Evolutionary conservation across 35 echinoderm and acorn worm species (phyloP).

Genomic region (Strongylocentrotus purpuratus): DNA sequence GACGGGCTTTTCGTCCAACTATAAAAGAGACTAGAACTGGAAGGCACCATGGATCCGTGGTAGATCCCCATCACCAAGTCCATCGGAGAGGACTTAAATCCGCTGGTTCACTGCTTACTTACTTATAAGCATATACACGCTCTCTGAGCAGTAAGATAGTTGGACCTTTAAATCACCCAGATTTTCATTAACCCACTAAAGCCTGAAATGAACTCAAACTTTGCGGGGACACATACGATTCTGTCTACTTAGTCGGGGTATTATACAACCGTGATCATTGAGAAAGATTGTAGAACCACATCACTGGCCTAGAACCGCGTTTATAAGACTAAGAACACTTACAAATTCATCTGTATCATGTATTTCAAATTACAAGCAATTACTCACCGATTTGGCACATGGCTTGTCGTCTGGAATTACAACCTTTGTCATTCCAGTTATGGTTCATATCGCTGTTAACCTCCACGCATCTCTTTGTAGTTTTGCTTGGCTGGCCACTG

Average conservation of each 20-base stretch:
- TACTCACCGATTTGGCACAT: not conserved
- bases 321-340: not conserved
- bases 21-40: no score
- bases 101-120: not conserved
- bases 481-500: not conserved
- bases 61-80: no score
- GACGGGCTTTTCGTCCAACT: no score
- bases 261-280: not conserved
- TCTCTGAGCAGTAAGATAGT: not conserved
- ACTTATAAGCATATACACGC: not conserved
- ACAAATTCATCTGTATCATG: not conserved
- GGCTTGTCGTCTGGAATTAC: not conserved
- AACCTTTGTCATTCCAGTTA: not conserved
- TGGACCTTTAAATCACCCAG: not conserved
- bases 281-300: not conserved
- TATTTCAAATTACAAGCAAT: not conserved
- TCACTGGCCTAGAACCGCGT: not conserved
- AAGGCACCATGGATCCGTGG: no score
- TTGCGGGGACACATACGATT: no score
- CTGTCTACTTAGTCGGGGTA: not conserved
- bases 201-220: no score
- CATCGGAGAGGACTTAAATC: no score
- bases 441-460: not conserved
- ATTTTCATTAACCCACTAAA: no score
- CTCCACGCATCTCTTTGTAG: not conserved